These are phyloP conservation scores for Solenopsis invicta DNA, from an alignment of 1,140 invertebrate genomes.

Conservation along the genomic window DNA sequence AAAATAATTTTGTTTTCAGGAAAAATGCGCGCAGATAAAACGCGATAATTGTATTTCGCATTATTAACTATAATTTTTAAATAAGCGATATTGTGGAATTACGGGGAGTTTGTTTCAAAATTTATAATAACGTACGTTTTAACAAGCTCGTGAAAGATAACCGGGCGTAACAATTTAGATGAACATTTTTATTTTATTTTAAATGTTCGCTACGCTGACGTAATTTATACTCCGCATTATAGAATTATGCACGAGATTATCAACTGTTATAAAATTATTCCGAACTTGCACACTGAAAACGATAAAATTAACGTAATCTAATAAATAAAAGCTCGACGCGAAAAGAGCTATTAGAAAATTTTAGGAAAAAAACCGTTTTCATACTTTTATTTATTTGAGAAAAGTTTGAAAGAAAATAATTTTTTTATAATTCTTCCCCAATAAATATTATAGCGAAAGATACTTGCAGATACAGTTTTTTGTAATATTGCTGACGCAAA, in stretches of 20 bases:
- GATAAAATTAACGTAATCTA: slow-evolving; percentile 14
- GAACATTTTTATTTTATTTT: slow-evolving; percentile 1
- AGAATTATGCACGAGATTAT: slow-evolving; percentile 16
- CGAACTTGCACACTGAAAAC: background rate
- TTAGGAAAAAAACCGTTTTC: background rate
- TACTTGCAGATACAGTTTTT: background rate
- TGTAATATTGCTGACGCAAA: background rate
- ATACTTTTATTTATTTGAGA: background rate
- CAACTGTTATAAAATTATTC: background rate
- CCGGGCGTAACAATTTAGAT: background rate
- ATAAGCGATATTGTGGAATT: slow-evolving; percentile 36
- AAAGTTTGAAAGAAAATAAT: background rate
- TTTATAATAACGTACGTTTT: slow-evolving; percentile 42
- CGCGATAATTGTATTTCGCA: slow-evolving; percentile 30
- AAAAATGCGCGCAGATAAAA: slow-evolving; percentile 40
- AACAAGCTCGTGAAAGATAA: slow-evolving; percentile 37
- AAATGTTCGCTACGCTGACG: background rate
- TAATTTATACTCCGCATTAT: background rate
- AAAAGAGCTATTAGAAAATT: background rate
- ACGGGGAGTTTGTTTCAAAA: slow-evolving; percentile 18
- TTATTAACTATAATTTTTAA: slow-evolving; percentile 44
- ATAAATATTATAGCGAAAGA: background rate
- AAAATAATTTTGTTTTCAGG: background rate
- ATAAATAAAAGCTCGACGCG: background rate
- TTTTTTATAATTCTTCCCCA: background rate